Evolutionary conservation across 2,797 vertebrate species (phyloP), one percentile per base, ranked within the genome.

Genomic region (Aotus griseimembra): DNA sequence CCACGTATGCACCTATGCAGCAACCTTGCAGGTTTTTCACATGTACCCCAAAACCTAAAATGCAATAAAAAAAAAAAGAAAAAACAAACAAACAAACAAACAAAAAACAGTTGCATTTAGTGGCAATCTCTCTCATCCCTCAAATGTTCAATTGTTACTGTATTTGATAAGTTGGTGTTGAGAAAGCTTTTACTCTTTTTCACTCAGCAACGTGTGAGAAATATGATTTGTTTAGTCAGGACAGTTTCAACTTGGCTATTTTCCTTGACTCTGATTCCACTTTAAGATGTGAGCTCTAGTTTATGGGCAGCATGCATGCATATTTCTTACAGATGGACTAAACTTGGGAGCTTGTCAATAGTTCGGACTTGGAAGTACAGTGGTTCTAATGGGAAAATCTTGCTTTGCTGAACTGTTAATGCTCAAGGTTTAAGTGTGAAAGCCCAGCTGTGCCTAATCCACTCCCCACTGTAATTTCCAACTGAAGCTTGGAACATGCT

Each of bases 371-470:
- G 85, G 61, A 97, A 96, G 84, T 72, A 46, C 3, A 1, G 39
- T 61, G 84, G 50, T 55, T 96, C 95, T 93, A 96, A 86, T 87
- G 94, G 55, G 93, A 96, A 98, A 98, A 96, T 22, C 80, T 96
- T 96, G 41, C 0, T 93, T 13, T 84, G 55, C 94, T 97, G 95
- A 97, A 93, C n/a, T 8, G 4, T 93, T 97, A 97, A 98, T 96
- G 79, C 97, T 96, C 1, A 1, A 58, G 94, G 93, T 98, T 98
- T 98, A 98, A 92, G 72, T 24, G 41, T 80, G 93, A 98, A 98
- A 98, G 75, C 91, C 89, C 94, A 97, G 24, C 5, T n/a, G 57
- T 83, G 11, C 57, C 97, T 98, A 97, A 98, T 98, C 96, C 97
- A 98, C 95, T 97, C 93, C 95, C 87, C 97, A 67, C 94, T 92